Percentiles rank a stretch among this genome's conserved stretches.
phyloP scores from a whole-genome alignment of 2,113 vertebrate species.

The Ptyas mucosa region DNA sequence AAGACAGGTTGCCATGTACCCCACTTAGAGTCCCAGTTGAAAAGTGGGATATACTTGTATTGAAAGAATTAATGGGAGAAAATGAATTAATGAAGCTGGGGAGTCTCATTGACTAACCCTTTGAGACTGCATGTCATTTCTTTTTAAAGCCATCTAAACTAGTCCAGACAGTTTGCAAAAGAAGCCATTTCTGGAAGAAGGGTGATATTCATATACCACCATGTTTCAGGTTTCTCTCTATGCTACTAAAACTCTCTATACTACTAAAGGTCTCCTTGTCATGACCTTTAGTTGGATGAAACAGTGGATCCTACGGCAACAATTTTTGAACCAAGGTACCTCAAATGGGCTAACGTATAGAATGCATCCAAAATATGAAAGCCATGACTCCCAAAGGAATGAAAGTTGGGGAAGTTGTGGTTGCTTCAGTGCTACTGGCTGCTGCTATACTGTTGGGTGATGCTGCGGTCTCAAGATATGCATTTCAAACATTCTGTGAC shows the following conservation, averaged over 20 bases:
- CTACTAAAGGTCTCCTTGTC: not conserved
- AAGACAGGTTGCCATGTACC: not conserved
- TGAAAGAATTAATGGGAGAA: not conserved
- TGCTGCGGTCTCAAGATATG: not conserved
- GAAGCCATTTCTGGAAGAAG: not conserved
- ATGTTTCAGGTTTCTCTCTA: not conserved
- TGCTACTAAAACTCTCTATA: not conserved
- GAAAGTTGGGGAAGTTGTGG: not conserved
- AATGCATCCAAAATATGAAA: not conserved
- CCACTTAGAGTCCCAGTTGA: not conserved
- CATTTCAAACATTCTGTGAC: not conserved
- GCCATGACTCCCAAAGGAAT: not conserved
- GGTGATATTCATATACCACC: not conserved
- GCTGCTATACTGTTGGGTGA: not conserved
- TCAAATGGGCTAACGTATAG: not conserved
- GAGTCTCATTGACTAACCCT: not conserved
- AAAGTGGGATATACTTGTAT: not conserved
- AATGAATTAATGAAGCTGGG: not conserved
- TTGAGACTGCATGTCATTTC: not conserved
- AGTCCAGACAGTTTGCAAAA: not conserved
- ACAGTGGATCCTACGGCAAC: not conserved
- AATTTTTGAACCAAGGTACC: not conserved
- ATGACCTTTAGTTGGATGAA: not conserved
- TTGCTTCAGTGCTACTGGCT: not conserved
- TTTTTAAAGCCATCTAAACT: not conserved